These are phyloP conservation scores for Diprion similis DNA, from an alignment of 1,140 invertebrate species.

Conservation along the genomic window DNA sequence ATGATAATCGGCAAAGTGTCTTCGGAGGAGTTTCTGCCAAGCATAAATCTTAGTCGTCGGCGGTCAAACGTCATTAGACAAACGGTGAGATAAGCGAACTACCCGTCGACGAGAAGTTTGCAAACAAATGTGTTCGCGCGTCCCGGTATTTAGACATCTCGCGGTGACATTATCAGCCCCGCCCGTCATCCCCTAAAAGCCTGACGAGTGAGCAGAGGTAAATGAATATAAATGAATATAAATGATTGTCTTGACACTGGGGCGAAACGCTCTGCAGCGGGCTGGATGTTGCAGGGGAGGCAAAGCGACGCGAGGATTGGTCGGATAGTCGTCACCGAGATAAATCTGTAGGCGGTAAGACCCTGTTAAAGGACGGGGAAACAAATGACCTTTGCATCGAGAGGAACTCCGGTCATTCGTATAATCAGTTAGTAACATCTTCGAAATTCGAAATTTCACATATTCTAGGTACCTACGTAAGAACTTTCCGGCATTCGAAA, in stretches of 20 bases:
- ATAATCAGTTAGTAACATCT: too few relatives aligned
- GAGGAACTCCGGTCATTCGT: too few relatives aligned
- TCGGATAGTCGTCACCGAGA: not conserved
- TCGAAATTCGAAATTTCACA: too few relatives aligned
- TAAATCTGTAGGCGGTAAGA: conserved; percentile 1
- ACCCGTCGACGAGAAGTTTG: conserved; percentile 22
- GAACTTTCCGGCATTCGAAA: too few relatives aligned
- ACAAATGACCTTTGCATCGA: not conserved
- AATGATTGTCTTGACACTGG: conserved; percentile 11
- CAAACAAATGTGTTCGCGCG: conserved; percentile 33
- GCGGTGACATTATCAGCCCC: conserved; percentile 32
- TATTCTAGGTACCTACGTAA: too few relatives aligned
- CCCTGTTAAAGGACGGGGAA: not conserved
- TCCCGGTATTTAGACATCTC: conserved; percentile 33
- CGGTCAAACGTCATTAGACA: conserved; percentile 6
- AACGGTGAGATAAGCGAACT: conserved; percentile 2
- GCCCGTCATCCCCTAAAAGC: conserved; percentile 25
- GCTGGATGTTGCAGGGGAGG: not conserved
- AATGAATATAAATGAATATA: conserved; percentile 15
- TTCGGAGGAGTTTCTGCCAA: not conserved
- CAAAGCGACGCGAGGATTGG: not conserved
- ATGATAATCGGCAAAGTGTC: not conserved
- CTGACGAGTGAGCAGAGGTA: conserved; percentile 11
- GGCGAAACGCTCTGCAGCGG: not conserved
- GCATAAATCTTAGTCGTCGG: conserved; percentile 2